phyloP scores from a whole-genome alignment of 1,140 invertebrate species.

The Euura saliciscinereae region DNA sequence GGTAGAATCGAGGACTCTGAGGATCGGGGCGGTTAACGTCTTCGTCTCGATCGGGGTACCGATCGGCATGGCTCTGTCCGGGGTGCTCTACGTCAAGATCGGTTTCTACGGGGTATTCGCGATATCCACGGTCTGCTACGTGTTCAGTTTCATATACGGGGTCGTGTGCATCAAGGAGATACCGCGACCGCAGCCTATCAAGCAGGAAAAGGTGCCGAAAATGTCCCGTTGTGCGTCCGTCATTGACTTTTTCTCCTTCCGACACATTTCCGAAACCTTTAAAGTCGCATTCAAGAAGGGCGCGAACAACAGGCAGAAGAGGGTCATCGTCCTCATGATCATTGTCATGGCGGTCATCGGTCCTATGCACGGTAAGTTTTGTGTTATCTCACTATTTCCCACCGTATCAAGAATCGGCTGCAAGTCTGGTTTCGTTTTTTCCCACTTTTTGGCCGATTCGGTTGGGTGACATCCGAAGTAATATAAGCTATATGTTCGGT shows the following conservation, averaged over 20 bases:
- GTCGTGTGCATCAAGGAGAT: constrained; percentile 68
- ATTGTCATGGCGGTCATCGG: constrained; percentile 84
- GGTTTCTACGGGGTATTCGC: constrained; percentile 82
- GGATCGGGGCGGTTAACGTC: constrained; percentile 84
- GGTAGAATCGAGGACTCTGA: constrained; percentile 77
- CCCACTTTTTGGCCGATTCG: too few relatives aligned
- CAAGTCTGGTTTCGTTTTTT: constrained; percentile 22
- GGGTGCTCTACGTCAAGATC: constrained; percentile 71
- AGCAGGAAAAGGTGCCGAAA: constrained; percentile 30
- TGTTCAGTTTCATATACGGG: constrained; percentile 77
- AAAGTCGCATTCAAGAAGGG: constrained; percentile 77
- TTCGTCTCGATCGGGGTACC: constrained; percentile 82
- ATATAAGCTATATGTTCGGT: not conserved
- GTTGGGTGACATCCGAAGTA: not conserved
- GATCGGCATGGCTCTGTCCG: constrained; percentile 77
- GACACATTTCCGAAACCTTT: constrained; percentile 76
- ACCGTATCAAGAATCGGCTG: constrained; percentile 29
- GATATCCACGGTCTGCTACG: constrained; percentile 73
- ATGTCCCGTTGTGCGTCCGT: constrained; percentile 51
- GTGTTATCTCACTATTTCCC: too few relatives aligned
- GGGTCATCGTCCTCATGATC: constrained; percentile 77
- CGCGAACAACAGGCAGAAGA: constrained; percentile 70
- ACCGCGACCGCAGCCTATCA: constrained; percentile 46
- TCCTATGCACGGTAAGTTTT: constrained; percentile 75
- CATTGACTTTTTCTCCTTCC: constrained; percentile 73